These are phyloP conservation scores for Trachelus tabidus DNA, from an alignment of 2,888 invertebrate genomes.

Conservation along the genomic window DNA sequence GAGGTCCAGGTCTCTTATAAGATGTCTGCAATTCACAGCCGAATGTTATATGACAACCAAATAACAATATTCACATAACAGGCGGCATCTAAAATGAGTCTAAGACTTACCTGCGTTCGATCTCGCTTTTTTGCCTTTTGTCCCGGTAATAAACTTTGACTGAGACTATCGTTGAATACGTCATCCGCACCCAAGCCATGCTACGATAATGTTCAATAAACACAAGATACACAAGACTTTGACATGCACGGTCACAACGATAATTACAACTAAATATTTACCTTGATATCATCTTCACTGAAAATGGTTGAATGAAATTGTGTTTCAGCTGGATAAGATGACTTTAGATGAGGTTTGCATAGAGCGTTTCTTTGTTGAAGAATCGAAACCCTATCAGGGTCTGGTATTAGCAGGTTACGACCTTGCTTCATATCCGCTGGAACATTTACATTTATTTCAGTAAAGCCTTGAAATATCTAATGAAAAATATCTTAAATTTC, in stretches of 20 bases:
- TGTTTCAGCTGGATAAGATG: conserved; percentile 85
- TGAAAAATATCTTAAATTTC: conserved; percentile 1
- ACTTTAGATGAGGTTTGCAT: conserved; percentile 86
- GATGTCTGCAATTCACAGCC: conserved; percentile 70
- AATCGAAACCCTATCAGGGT: conserved; percentile 72
- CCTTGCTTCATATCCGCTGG: conserved; percentile 69
- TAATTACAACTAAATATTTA: conserved; percentile 40
- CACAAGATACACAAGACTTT: neutral
- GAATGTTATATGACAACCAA: conserved; percentile 26
- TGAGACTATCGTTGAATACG: conserved; percentile 61
- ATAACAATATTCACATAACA: conserved; percentile 9
- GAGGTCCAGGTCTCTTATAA: conserved; percentile 87
- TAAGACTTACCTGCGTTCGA: conserved; percentile 53
- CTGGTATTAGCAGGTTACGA: conserved; percentile 61
- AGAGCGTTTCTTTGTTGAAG: conserved; percentile 84
- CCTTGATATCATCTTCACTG: conserved; percentile 77
- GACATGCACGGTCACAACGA: neutral
- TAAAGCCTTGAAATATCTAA: neutral
- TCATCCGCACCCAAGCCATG: conserved; percentile 52
- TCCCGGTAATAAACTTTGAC: conserved; percentile 61
- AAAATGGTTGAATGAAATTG: conserved; percentile 72
- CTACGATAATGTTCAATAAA: conserved; percentile 35
- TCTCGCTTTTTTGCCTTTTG: conserved; percentile 59
- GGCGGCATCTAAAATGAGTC: conserved; percentile 12
- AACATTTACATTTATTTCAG: conserved; percentile 6